Conservation (phyloP, 2,113 vertebrate species). For the Crotalus tigris region DNA sequence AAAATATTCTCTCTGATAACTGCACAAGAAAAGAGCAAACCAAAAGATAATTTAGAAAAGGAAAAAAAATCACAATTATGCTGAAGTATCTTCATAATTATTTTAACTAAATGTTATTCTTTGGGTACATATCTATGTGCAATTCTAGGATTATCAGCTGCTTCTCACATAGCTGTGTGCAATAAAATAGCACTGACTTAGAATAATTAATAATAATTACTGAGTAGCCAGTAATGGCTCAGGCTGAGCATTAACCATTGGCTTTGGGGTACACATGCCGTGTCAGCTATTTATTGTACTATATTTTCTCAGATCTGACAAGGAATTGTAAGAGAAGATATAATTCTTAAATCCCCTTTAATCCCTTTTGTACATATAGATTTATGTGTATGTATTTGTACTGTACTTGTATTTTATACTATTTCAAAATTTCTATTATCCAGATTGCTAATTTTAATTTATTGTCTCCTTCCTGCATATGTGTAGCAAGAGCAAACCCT, state of each 20-base stretch:
- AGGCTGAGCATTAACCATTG: background rate
- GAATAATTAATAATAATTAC: background rate
- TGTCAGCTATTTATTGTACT: background rate
- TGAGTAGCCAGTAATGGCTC: background rate
- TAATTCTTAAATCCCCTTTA: background rate
- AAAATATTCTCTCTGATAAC: conserved; percentile 36
- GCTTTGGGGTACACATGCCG: background rate
- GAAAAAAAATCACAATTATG: conserved; percentile 40
- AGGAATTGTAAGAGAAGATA: background rate
- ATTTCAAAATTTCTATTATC: background rate
- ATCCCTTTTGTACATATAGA: background rate
- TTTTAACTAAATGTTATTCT: conserved; percentile 21
- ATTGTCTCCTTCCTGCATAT: background rate
- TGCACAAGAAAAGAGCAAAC: conserved; percentile 40
- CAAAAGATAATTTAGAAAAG: conserved; percentile 45
- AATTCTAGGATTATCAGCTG: conserved; percentile 38
- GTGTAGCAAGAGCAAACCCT: background rate
- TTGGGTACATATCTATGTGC: conserved; percentile 17
- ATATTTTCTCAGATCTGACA: background rate
- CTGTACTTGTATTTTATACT: background rate
- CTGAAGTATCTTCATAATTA: conserved; percentile 30
- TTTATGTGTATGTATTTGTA: background rate
- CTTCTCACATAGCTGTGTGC: conserved; percentile 44
- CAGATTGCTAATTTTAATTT: background rate
- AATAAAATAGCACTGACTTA: background rate